Base-by-base conservation (phyloP, 1,140 invertebrate species). In the Tenebrio molitor region DNA sequence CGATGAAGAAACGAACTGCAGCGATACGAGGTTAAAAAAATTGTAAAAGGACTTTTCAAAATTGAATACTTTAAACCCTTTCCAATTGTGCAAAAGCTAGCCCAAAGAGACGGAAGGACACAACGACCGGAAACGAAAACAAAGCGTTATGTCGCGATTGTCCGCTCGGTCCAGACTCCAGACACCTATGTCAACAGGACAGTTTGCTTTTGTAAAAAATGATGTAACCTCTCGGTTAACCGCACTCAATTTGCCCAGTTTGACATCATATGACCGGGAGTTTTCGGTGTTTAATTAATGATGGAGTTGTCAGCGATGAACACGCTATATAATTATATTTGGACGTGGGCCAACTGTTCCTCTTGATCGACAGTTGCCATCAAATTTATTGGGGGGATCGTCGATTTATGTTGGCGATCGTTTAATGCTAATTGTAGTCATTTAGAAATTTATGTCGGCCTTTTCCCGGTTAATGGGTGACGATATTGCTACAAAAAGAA, bases 291-390 rank as follows among this genome's bases (percentile, higher is more conserved):
- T 58, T 58, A 58, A 58, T 58, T 58, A 58, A 58, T 58, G 50
- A 58, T 58, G 10, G 50, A 58, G 50, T 58, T 58, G 50, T 58
- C 50, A 58, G 50, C 50, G 23, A 58, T 58, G 50, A 58, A 58
- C 50, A 58, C 39, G 23, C 41, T 33, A 68, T 68, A 68, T 68
- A 68, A 68, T 68, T 68, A 33, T 68, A 68, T 68, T 68, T 68
- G 65, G 65, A 44, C 23, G 65, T 19, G 25, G 16, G 65, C 65
- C 65, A 68, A 68, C 21, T 29, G 25, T 46, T 46, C 42, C 19
- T 29, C 62, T 29, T 65, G 62, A 65, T 65, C 34, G 62, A 65
- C 62, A 65, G 34, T 65, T 65, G 62, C 62, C 34, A 65, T 65
- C 62, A 65, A 65, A 65, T 65, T 65, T 65, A 65, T 65, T 58